Conservation (phyloP, 2,797 vertebrate genomes). For the Botia kubotai region DNA sequence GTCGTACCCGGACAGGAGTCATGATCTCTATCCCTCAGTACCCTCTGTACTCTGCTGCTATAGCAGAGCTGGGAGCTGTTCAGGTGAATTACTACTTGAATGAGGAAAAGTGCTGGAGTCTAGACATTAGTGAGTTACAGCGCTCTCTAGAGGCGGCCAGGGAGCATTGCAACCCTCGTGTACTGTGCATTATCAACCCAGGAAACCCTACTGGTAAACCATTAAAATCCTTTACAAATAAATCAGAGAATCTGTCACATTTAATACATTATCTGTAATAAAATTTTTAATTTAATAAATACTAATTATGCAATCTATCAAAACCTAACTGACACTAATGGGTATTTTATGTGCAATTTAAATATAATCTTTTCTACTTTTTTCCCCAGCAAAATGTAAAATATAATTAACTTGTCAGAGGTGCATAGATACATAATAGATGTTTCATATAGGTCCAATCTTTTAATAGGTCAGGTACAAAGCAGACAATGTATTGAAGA, state of each 20-base stretch:
- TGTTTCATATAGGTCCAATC: not conserved
- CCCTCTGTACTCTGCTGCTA: slow-evolving; percentile 85
- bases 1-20: slow-evolving; percentile 77
- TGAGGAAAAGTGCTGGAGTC: slow-evolving; percentile 86
- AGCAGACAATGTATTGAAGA: slow-evolving; percentile 89
- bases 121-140: slow-evolving; percentile 83
- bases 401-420: not conserved
- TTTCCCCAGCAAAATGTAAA: not conserved
- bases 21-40: slow-evolving; percentile 93
- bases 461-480: slow-evolving; percentile 87
- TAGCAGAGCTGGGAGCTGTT: slow-evolving; percentile 83
- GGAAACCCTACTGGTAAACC: slow-evolving; percentile 89
- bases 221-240: not conserved
- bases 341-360: no score
- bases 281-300: no score
- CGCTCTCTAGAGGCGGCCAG: slow-evolving; percentile 81
- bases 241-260: not conserved
- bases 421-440: not conserved
- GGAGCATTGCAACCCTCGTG: slow-evolving; percentile 81
- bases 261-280: not conserved
- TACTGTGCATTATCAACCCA: slow-evolving; percentile 90
- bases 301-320: not conserved
- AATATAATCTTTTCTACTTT: no score
- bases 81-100: slow-evolving; percentile 90
- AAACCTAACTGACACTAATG: no score